phyloP scores from a whole-genome alignment of 2,888 invertebrate genomes.

The Trissolcus brochymenae region DNA sequence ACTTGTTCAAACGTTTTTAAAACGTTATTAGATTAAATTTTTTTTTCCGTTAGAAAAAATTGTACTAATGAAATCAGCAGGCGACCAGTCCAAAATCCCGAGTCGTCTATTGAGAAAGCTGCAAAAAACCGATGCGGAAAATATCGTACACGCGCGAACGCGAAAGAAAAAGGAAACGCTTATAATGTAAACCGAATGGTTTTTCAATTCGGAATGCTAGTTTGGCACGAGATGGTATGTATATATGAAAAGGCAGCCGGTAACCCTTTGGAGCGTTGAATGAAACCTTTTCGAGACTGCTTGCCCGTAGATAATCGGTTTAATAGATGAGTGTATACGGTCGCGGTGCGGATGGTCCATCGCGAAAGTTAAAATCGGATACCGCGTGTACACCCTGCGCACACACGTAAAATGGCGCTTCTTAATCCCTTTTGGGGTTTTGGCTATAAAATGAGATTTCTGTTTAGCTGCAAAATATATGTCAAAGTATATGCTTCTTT shows the following conservation, averaged over 20 bases:
- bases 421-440: conserved; percentile 73
- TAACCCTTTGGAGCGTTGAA: conserved; percentile 63
- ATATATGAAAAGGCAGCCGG: conserved; percentile 55
- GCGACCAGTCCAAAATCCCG: conserved; percentile 52
- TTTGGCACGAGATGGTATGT: conserved; percentile 43
- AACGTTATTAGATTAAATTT: background rate
- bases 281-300: conserved; percentile 65
- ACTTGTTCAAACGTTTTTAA: no score
- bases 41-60: conserved; percentile 35
- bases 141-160: conserved; percentile 59
- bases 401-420: conserved; percentile 68
- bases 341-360: conserved; percentile 59
- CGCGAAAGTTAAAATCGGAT: conserved; percentile 72
- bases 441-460: conserved; percentile 74
- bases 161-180: conserved; percentile 57
- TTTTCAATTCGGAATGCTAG: conserved; percentile 55
- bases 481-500: conserved; percentile 20
- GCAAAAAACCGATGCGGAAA: conserved; percentile 54
- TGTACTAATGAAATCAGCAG: conserved; percentile 52
- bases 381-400: conserved; percentile 58
- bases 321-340: conserved; percentile 67
- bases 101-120: conserved; percentile 40
- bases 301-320: conserved; percentile 72
- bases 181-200: conserved; percentile 59
- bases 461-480: conserved; percentile 64